Percentiles rank a stretch among this genome's conserved stretches.
These are phyloP conservation scores for Pandemis corylana DNA, from an alignment of 2,888 invertebrate genomes.

Conservation along the genomic window DNA sequence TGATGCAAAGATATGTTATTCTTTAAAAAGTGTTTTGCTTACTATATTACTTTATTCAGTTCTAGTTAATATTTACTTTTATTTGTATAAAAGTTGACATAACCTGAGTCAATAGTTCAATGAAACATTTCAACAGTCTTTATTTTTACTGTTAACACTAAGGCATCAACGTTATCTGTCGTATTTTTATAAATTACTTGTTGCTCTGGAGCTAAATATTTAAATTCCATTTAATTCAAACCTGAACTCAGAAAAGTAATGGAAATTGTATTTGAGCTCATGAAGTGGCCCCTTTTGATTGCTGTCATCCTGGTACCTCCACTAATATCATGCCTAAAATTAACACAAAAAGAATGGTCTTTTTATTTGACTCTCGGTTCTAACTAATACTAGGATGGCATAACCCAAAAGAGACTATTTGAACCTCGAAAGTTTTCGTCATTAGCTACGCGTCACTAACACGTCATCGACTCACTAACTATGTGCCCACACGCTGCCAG, in stretches of 20 bases:
- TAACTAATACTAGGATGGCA: neutral
- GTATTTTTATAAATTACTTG: neutral
- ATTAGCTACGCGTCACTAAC: slow-evolving; percentile 41
- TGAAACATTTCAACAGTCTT: too few relatives aligned
- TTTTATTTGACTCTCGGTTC: neutral
- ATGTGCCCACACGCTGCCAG: slow-evolving; percentile 73
- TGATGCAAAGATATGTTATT: neutral
- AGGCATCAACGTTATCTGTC: neutral
- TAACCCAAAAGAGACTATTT: neutral
- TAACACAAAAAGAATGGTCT: too few relatives aligned
- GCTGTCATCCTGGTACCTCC: neutral
- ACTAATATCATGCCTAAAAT: neutral
- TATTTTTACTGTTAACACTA: neutral
- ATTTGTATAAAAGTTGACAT: too few relatives aligned
- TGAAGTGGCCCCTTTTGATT: neutral
- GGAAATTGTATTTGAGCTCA: neutral
- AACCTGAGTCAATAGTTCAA: too few relatives aligned
- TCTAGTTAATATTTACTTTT: too few relatives aligned
- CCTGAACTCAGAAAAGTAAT: neutral
- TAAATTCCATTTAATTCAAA: neutral
- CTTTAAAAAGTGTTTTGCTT: too few relatives aligned
- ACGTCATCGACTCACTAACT: slow-evolving; percentile 52
- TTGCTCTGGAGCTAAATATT: neutral
- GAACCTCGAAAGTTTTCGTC: neutral
- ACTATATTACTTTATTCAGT: too few relatives aligned